Base-by-base conservation (phyloP, 2,888 invertebrate genomes). In the Perdita meconis region DNA sequence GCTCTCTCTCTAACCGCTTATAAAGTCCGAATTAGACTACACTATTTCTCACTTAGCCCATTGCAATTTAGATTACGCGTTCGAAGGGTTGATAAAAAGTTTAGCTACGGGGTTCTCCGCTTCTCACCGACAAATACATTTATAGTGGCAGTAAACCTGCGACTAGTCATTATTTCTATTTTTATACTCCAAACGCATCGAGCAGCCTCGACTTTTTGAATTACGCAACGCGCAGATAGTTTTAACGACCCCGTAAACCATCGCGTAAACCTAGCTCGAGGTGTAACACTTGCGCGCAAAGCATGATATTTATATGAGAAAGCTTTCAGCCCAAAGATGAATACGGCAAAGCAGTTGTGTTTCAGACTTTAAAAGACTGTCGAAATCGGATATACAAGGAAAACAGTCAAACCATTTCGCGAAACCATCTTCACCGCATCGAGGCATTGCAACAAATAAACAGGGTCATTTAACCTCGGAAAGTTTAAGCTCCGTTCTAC, bases 401-500 rank as follows among this genome's bases (percentile, higher is more conserved):
- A n/a, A n/a, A n/a, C n/a, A n/a, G n/a, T n/a, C n/a, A n/a, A n/a
- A n/a, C n/a, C n/a, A n/a, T n/a, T n/a, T n/a, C n/a, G n/a, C n/a
- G n/a, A n/a, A n/a, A n/a, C n/a, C n/a, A n/a, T n/a, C n/a, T n/a
- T n/a, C 68, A 40, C 38, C 59, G 73, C 67, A 42, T 51, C 67
- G 69, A 69, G 59, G 64, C 60, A 66, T 66, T 70, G 44, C 65
- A 51, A 24, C 55, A 71, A 82, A 85, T 84, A 86, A 73, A 75
- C 67, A 56, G 67, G 80, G 80, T 82, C 78, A 73, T 73, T 78
- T 80, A 78, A 64, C 53, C 65, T 30, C n/a, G 68, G 57, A 76
- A 81, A 79, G 68, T 84, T 76, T 64, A 50, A 56, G 42, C 64
- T 84, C 73, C 63, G 78, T 86, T 84, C 69, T 78, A 72, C 66